Conservation (phyloP, 2,888 invertebrate species). For the Lysandra coridon region DNA sequence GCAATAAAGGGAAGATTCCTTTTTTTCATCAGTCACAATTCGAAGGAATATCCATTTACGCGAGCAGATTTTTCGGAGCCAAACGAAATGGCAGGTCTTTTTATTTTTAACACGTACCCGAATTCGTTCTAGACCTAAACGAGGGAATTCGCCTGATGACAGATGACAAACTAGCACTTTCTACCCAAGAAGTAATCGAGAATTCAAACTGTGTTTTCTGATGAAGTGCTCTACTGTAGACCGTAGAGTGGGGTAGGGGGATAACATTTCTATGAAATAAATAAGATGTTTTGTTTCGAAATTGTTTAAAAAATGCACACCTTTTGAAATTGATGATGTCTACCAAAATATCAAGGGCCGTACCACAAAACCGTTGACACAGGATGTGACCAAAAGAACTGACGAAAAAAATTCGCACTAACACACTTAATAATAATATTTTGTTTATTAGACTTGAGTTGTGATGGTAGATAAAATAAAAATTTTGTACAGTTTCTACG, state of each 20-base stretch:
- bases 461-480: no score
- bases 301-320: no score
- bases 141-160: conserved; percentile 16
- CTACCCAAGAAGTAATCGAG: not conserved
- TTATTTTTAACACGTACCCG: conserved; percentile 42
- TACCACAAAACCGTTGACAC: no score
- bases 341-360: no score
- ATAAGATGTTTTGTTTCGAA: no score
- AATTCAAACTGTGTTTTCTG: not conserved
- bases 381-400: no score
- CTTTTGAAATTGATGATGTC: no score
- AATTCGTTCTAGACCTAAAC: conserved; percentile 41
- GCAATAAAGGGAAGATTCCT: conserved; percentile 36
- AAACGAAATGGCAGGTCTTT: conserved; percentile 39
- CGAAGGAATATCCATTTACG: conserved; percentile 39
- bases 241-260: not conserved
- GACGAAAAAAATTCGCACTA: no score
- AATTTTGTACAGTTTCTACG: no score
- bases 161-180: conserved; percentile 6
- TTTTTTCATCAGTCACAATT: conserved; percentile 35
- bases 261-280: no score
- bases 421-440: no score
- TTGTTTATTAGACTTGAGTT: no score
- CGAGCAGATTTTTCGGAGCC: conserved; percentile 38
- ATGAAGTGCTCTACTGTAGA: not conserved